These are phyloP conservation scores for Pipistrellus kuhlii DNA, from an alignment of 2,797 vertebrate species.

Conservation along the genomic window DNA sequence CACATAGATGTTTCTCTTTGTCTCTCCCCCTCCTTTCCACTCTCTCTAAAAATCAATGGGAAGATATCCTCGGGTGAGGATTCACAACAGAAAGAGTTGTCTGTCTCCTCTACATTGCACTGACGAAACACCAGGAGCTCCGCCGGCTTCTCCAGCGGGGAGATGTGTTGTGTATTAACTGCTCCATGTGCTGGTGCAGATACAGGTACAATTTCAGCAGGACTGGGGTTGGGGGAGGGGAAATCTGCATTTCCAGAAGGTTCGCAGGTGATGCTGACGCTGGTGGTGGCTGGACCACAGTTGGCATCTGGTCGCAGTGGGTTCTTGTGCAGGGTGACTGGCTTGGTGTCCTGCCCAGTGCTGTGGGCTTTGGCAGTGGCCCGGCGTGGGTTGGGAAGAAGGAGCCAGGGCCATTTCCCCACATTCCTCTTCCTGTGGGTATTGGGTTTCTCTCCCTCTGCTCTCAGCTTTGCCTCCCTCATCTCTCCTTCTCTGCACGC, in stretches of 20 bases:
- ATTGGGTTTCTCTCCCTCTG: constrained; percentile 45
- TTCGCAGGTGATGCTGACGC: neutral
- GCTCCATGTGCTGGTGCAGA: neutral
- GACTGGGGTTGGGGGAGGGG: neutral
- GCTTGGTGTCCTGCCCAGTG: neutral
- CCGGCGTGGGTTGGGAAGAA: neutral
- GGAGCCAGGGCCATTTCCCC: constrained; percentile 50
- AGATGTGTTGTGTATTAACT: neutral
- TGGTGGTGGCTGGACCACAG: neutral
- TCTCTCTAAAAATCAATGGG: too few species aligned
- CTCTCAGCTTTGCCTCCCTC: constrained; percentile 50
- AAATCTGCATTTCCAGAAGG: constrained; percentile 14
- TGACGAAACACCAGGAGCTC: neutral
- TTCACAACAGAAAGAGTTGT: neutral
- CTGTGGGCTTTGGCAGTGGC: constrained; percentile 1
- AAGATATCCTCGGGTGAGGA: too few species aligned
- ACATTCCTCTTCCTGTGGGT: constrained; percentile 71
- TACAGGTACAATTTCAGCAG: neutral
- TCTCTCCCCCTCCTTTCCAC: too few species aligned
- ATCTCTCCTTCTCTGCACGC: constrained; percentile 66
- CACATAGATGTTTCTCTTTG: too few species aligned
- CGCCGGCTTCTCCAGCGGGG: too few species aligned
- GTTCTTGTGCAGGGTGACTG: neutral
- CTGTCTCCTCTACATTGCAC: neutral
- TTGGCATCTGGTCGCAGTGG: neutral